These are phyloP conservation scores for Phataginus tricuspis DNA, from an alignment of 2,797 vertebrate species.

Conservation along the genomic window DNA sequence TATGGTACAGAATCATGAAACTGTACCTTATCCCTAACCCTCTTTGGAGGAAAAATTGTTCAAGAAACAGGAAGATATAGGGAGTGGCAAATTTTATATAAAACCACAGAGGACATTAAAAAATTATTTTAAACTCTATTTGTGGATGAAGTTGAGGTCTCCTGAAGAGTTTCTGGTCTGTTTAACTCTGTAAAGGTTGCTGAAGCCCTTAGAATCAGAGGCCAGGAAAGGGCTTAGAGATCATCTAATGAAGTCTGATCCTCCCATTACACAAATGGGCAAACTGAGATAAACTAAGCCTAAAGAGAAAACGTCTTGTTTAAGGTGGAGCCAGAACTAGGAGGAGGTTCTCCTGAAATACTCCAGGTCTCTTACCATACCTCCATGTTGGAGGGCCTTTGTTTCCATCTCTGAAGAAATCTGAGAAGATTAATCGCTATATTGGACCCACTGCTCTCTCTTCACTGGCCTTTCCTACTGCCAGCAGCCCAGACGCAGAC, in stretches of 20 bases:
- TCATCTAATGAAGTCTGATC: not conserved
- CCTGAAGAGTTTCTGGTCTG: not conserved
- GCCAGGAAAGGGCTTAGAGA: not conserved
- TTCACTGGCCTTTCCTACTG: not conserved
- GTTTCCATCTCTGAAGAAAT: not conserved
- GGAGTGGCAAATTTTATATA: not conserved
- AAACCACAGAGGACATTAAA: not conserved
- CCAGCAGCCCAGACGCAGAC: not conserved
- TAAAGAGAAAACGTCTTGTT: not conserved
- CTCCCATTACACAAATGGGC: not conserved
- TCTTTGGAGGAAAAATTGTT: not conserved
- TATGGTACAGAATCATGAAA: not conserved
- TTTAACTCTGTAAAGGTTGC: constrained; percentile 17
- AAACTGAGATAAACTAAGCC: not conserved
- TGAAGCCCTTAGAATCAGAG: not conserved
- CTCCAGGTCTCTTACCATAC: too few relatives aligned
- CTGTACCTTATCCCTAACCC: not conserved
- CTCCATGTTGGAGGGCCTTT: not conserved
- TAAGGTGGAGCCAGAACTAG: not conserved
- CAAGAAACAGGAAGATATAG: not conserved
- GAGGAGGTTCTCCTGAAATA: not conserved
- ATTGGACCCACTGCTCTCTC: not conserved
- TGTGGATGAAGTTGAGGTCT: not conserved
- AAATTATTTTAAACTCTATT: not conserved
- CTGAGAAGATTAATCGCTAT: not conserved